Percentiles rank a stretch among this genome's conserved stretches.
These are phyloP conservation scores for Peromyscus nudipes DNA, from an alignment of 2,797 vertebrate genomes.

Conservation along the genomic window DNA sequence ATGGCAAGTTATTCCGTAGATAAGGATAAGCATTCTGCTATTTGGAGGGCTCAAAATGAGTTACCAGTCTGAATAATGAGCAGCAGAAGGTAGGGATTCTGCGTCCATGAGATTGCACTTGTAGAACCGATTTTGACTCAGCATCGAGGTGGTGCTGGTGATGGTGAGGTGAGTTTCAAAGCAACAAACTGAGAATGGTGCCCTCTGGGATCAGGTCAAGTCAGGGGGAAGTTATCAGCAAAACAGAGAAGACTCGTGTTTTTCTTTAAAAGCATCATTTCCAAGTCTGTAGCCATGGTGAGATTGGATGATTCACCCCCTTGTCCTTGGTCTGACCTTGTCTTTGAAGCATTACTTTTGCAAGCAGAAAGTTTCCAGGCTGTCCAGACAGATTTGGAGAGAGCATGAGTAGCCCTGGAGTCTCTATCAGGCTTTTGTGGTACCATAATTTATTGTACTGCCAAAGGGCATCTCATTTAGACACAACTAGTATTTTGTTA, in stretches of 20 bases:
- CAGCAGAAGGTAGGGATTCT: background rate
- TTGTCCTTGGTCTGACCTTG: background rate
- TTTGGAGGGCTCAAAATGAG: background rate
- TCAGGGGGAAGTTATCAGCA: background rate
- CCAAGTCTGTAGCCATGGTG: background rate
- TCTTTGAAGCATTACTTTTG: background rate
- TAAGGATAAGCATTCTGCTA: constrained; percentile 1
- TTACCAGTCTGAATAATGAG: background rate
- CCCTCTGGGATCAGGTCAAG: background rate
- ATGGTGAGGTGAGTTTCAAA: background rate
- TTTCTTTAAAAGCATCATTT: background rate
- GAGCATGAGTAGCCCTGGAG: background rate
- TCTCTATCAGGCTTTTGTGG: background rate
- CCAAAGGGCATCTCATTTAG: background rate
- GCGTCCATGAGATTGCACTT: background rate
- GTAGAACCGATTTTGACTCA: background rate
- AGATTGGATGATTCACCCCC: background rate
- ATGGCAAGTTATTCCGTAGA: background rate
- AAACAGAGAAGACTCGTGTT: background rate
- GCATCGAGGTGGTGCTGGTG: background rate
- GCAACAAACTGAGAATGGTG: background rate
- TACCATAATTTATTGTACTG: background rate
- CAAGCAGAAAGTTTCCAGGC: background rate
- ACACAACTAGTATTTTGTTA: constrained; percentile 22
- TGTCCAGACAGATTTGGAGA: background rate